Base-by-base conservation (phyloP, 2,113 vertebrate species). In the Phyllopteryx taeniolatus region DNA sequence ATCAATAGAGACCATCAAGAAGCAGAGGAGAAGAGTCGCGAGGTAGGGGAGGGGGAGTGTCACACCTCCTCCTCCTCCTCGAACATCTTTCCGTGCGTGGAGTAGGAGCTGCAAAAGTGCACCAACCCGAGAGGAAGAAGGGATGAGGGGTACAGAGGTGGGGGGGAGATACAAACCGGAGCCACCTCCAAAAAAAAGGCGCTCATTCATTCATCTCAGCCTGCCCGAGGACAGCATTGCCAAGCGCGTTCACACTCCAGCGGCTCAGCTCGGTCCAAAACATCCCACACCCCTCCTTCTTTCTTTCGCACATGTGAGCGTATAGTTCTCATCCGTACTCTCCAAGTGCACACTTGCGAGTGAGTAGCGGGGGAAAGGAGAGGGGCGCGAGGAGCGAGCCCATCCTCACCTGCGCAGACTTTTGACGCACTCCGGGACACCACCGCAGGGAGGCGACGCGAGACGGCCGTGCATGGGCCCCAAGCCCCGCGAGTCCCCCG, bases 221-320 rank as follows among this genome's bases (percentile, higher is more conserved):
- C 71, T 62, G 79, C 68, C 75, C 68, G 85, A 88, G 74, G 82
- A 79, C 80, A 82, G 75, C 74, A 85, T 88, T 88, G 89, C 77
- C 77, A 81, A 85, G 76, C 77, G 67, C 77, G 66, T 82, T 39
- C 59, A 13, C 56, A 75, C 79, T 82, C 76, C 74, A 71, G 77
- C 74, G 71, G 49, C 73, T 43, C 69, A 82, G 67, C 74, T 68
- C 78, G 84, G 81, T 89, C 61, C 71, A 22, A 31, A 31, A 84
- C 83, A 70, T 47, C 20, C 67, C 70, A 71, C 68, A 39, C 19
- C 27, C 17, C 49, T 51, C 49, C 47, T 51, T 22, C 31, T 69
- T 56, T 19, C 51, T 69, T 60, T 42, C 19, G 11, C 46, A 39
- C 47, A 31, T 31, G 70, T 82, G 78, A 65, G 8, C 60, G 68